These are phyloP conservation scores for Pteria penguin DNA, from an alignment of 2,888 invertebrate species.

Conservation along the genomic window DNA sequence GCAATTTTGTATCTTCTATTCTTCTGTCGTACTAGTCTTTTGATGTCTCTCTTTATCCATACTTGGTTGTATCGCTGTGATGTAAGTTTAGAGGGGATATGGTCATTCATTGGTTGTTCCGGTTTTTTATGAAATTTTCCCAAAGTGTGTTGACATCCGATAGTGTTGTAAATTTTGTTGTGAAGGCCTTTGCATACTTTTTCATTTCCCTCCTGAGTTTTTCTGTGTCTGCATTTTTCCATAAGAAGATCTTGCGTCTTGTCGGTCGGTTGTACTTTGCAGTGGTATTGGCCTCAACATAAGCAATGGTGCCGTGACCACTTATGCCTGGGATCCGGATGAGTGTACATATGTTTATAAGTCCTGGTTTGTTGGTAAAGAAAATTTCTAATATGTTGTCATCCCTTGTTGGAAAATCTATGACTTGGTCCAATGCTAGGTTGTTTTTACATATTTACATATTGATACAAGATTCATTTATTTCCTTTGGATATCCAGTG, in stretches of 20 bases:
- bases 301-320: constrained; percentile 33
- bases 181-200: constrained; percentile 3
- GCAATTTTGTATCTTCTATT: too few species aligned
- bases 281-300: neutral
- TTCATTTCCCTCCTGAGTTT: neutral
- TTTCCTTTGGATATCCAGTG: neutral
- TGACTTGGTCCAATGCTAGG: constrained; percentile 17
- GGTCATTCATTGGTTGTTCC: constrained; percentile 3
- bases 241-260: constrained; percentile 16
- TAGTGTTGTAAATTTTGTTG: neutral
- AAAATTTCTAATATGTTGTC: constrained; percentile 26
- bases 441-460: neutral
- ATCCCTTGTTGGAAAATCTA: constrained; percentile 32
- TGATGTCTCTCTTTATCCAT: neutral
- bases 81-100: constrained; percentile 21
- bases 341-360: constrained; percentile 14
- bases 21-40: neutral
- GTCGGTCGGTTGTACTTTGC: constrained; percentile 20
- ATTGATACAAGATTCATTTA: neutral
- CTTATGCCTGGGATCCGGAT: constrained; percentile 29
- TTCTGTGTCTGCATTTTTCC: constrained; percentile 26
- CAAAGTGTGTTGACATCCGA: constrained; percentile 28
- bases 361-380: constrained; percentile 35
- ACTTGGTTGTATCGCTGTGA: neutral
- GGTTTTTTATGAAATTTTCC: neutral